These are phyloP conservation scores for Phoxinus dragarum DNA, from an alignment of 2,797 vertebrate species.

Conservation along the genomic window DNA sequence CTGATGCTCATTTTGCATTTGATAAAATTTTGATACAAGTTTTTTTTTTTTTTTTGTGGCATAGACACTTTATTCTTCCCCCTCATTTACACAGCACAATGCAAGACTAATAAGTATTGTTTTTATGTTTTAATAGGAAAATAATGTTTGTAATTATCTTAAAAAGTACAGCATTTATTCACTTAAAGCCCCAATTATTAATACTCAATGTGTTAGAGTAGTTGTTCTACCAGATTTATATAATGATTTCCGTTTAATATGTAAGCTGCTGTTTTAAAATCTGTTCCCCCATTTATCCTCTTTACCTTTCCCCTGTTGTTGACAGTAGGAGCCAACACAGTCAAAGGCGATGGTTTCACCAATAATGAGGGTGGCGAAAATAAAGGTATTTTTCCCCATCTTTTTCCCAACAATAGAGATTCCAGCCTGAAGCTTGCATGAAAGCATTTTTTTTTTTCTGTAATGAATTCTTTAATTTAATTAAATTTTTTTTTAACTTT, in stretches of 20 bases:
- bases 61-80: not conserved
- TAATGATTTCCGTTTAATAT: conserved; percentile 21
- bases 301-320: conserved; percentile 83
- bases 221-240: not conserved
- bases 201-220: not conserved
- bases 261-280: conserved; percentile 79
- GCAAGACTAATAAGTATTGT: not conserved
- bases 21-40: not conserved
- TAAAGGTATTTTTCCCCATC: conserved; percentile 90
- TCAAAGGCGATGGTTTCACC: conserved; percentile 88
- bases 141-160: not conserved
- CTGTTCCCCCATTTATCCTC: conserved; percentile 75
- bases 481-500: conserved; percentile 63
- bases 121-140: not conserved
- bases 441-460: conserved; percentile 73
- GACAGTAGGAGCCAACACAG: conserved; percentile 89
- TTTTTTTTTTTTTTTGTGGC: not conserved
- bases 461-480: conserved; percentile 59
- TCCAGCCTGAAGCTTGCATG: conserved; percentile 83
- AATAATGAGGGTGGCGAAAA: conserved; percentile 89
- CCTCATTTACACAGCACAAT: conserved; percentile 4
- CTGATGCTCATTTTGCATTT: not conserved
- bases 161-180: not conserved
- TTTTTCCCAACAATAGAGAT: conserved; percentile 59
- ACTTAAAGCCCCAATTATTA: not conserved